Evolutionary conservation across 2,797 vertebrate genomes (phyloP), one percentile per base, ranked within the genome.

Genomic region (Tarsius wallacei): DNA sequence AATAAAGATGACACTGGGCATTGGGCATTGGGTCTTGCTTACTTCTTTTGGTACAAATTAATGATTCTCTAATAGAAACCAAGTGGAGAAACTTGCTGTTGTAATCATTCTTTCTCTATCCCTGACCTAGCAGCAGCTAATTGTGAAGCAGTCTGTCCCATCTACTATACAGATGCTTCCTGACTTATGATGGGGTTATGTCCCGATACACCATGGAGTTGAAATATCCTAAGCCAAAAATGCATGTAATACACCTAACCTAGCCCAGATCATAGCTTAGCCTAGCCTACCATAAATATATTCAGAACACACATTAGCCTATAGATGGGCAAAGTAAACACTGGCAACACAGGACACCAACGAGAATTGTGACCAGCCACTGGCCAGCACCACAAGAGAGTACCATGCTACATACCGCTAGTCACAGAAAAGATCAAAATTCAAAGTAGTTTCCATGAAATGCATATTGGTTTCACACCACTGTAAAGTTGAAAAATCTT

Each of bases 11-110:
- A 63, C 14, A n/a, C 14, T 82, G 36, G 49, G 36, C 51, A 82
- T 24, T 78, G 11, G 33, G 15, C 42, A 42, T 42, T 42, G 42
- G 42, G 57, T 61, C 22, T 89, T 89, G 73, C 61, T 61, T 28
- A 28, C 55, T 74, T 33, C 53, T 73, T 80, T 82, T 70, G 68
- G 10, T 31, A 94, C 53, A 83, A 80, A 73, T 66, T 26, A 12
- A 49, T 71, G 19, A 73, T 81, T 90, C 76, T 90, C 91, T 68
- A 33, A 86, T 91, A 76, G 85, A 80, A 86, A 21, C 47, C 81
- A 82, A 91, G 55, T 24, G 80, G 68, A 93, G 31, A 83, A 87
- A 63, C 19, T 4, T 77, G 55, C 31, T 76, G 28, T n/a, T 81
- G 47, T 64, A 55, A 66, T 66, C 47, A 81, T 83, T 61, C 33